These are phyloP conservation scores for Torymus texanus DNA, from an alignment of 2,888 invertebrate genomes.

Conservation along the genomic window DNA sequence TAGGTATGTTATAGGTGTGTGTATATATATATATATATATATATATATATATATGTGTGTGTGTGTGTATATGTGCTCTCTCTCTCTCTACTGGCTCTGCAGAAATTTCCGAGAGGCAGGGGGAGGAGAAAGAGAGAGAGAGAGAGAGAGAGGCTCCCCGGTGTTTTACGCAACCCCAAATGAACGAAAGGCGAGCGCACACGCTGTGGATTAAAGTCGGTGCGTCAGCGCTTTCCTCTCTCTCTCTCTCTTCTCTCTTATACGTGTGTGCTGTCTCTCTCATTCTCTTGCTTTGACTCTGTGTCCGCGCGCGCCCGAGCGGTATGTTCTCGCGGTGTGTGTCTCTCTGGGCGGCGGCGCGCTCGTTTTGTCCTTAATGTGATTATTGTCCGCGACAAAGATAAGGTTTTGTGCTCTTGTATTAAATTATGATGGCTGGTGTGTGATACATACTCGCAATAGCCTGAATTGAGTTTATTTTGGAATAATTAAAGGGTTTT, in stretches of 20 bases:
- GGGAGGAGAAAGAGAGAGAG: too few species aligned
- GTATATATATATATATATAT: too few species aligned
- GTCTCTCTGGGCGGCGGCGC: too few species aligned
- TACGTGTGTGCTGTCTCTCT: neutral
- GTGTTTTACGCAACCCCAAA: slow-evolving; percentile 60
- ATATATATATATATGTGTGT: too few species aligned
- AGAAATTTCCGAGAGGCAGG: slow-evolving; percentile 11
- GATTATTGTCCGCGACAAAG: slow-evolving; percentile 14
- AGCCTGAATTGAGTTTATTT: too few species aligned
- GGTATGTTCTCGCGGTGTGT: too few species aligned
- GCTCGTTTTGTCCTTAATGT: slow-evolving; percentile 24
- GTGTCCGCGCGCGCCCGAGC: too few species aligned
- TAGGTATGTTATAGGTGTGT: neutral
- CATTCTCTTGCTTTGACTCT: too few species aligned
- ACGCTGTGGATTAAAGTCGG: slow-evolving; percentile 64
- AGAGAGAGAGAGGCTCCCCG: slow-evolving; percentile 45
- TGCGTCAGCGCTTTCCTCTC: slow-evolving; percentile 68
- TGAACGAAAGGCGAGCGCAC: slow-evolving; percentile 22
- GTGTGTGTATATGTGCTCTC: too few species aligned
- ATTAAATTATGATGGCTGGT: neutral
- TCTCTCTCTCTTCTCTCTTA: neutral
- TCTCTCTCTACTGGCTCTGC: slow-evolving; percentile 20
- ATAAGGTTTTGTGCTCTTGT: too few species aligned
- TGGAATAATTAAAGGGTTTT: too few species aligned
- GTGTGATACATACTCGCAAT: neutral